Conservation (phyloP, 2,113 vertebrate genomes). For the Nannospalax galili region DNA sequence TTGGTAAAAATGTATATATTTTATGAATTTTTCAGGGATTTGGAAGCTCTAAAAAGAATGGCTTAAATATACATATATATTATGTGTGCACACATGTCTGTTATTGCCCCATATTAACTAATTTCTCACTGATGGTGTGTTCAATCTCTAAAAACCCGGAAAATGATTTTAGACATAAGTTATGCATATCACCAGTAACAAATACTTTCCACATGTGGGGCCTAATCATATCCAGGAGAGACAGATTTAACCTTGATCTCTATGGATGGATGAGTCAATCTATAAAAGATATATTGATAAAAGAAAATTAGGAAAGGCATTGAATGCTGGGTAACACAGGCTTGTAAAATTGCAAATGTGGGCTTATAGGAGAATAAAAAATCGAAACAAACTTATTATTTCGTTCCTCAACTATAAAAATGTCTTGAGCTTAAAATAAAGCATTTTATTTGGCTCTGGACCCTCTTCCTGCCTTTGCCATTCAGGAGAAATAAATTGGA, state of each 20-base stretch:
- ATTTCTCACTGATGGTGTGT: not conserved
- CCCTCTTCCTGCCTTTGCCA: slow-evolving; percentile 51
- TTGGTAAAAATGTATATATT: not conserved
- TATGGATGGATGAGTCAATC: not conserved
- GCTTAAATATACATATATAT: not conserved
- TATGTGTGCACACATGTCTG: not conserved
- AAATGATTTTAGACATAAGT: not conserved
- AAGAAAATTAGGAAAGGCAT: not conserved
- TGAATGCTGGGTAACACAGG: not conserved
- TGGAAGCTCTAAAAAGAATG: slow-evolving; percentile 6
- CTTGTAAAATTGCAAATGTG: slow-evolving; percentile 28
- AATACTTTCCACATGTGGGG: not conserved
- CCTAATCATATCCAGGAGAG: slow-evolving; percentile 20
- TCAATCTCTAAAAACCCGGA: not conserved
- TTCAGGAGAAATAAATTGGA: slow-evolving; percentile 62
- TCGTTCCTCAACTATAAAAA: slow-evolving; percentile 34
- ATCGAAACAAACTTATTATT: slow-evolving; percentile 30
- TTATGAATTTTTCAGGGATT: not conserved
- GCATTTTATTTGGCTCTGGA: slow-evolving; percentile 44
- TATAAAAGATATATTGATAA: not conserved
- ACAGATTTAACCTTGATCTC: not conserved
- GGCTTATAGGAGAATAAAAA: slow-evolving; percentile 35
- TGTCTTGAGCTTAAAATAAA: slow-evolving; percentile 36
- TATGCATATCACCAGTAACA: not conserved
- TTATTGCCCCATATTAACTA: not conserved